Conservation (phyloP, 2,797 vertebrate genomes). For the Sciaenops ocellatus region DNA sequence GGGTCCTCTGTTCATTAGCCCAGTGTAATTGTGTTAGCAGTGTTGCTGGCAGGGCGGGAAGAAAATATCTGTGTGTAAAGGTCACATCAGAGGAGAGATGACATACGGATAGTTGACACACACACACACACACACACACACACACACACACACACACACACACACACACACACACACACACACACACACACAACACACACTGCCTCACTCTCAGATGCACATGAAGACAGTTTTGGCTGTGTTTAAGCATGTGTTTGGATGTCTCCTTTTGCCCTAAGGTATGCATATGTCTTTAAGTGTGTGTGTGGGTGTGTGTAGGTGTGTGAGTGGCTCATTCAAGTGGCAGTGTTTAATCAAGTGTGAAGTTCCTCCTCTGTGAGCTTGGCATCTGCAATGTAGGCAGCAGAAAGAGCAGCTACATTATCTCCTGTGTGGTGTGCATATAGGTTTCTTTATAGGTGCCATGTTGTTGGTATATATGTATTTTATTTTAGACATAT, state of each 20-base stretch:
- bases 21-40: constrained; percentile 87
- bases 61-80: constrained; percentile 84
- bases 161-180: constrained; percentile 20
- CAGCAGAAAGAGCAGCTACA: constrained; percentile 58
- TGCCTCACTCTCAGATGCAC: constrained; percentile 24
- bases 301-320: constrained; percentile 66
- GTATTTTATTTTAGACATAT: constrained; percentile 25
- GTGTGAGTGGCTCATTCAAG: constrained; percentile 68
- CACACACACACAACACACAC: not conserved
- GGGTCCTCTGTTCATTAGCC: constrained; percentile 84
- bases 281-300: constrained; percentile 57
- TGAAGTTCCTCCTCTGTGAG: constrained; percentile 68
- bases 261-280: constrained; percentile 53
- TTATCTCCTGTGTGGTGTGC: constrained; percentile 40
- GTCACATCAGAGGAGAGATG: constrained; percentile 82
- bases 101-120: constrained; percentile 76
- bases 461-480: constrained; percentile 4
- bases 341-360: constrained; percentile 74
- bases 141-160: constrained; percentile 7
- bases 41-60: constrained; percentile 76
- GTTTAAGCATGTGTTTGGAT: constrained; percentile 38
- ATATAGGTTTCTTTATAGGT: constrained; percentile 11
- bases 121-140: constrained; percentile 20
- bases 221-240: constrained; percentile 39
- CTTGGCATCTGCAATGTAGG: constrained; percentile 62